Evolutionary conservation across 2,113 vertebrate genomes (phyloP).

Genomic region (Bos taurus): ARS-UCD2.0 NC_037342.1:44263501-44264000

Average conservation of each 20-base stretch:
- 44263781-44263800: neutral
- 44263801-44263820: neutral
- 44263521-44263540: neutral
- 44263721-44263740: neutral
- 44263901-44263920: neutral
- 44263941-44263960: neutral
- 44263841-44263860: neutral
- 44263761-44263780: neutral
- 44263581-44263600: neutral
- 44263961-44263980: neutral
- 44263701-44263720: neutral
- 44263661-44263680: neutral
- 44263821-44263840: neutral
- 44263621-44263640: neutral
- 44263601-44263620: neutral
- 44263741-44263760: neutral
- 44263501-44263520: neutral
- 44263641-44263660: neutral
- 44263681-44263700: neutral
- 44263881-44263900: neutral
- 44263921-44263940: neutral
- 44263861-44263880: neutral
- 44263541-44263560: neutral
- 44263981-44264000: neutral
- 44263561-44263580: neutral